A percentile compares a stretch with the other conserved stretches of the same genome.
These are phyloP conservation scores for Artibeus jamaicensis DNA, from an alignment of 2,797 vertebrate species.

Conservation along the genomic window DNA sequence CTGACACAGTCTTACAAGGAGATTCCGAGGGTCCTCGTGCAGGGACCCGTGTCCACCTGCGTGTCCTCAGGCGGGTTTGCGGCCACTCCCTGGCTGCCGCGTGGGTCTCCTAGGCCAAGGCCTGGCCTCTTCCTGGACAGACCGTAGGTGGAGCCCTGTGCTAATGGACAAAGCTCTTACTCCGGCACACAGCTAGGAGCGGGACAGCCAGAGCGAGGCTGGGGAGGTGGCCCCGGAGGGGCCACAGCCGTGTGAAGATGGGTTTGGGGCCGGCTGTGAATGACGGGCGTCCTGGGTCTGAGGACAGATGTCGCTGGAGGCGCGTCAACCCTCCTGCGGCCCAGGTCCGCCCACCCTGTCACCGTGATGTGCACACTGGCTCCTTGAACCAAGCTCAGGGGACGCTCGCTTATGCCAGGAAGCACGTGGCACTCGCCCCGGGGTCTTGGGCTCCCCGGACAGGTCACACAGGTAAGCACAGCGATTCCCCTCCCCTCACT, in stretches of 20 bases:
- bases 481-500: background rate
- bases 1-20: background rate
- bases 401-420: background rate
- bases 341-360: background rate
- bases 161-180: background rate
- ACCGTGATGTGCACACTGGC: background rate
- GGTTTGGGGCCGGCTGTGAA: background rate
- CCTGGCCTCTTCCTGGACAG: background rate
- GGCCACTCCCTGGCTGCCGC: rapidly evolving
- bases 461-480: background rate
- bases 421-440: background rate
- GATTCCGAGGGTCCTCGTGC: background rate
- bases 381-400: background rate
- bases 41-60: background rate
- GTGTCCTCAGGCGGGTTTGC: background rate
- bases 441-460: background rate
- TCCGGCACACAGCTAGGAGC: background rate
- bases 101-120: background rate
- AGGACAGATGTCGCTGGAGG: background rate
- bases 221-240: background rate
- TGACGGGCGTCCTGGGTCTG: background rate
- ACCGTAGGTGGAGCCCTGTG: too few species aligned
- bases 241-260: background rate
- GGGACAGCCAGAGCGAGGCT: background rate
- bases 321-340: background rate